A percentile compares a stretch with the other conserved stretches of the same genome.
phyloP scores from a whole-genome alignment of 2,797 vertebrate species.

The Bucorvus abyssinicus region DNA sequence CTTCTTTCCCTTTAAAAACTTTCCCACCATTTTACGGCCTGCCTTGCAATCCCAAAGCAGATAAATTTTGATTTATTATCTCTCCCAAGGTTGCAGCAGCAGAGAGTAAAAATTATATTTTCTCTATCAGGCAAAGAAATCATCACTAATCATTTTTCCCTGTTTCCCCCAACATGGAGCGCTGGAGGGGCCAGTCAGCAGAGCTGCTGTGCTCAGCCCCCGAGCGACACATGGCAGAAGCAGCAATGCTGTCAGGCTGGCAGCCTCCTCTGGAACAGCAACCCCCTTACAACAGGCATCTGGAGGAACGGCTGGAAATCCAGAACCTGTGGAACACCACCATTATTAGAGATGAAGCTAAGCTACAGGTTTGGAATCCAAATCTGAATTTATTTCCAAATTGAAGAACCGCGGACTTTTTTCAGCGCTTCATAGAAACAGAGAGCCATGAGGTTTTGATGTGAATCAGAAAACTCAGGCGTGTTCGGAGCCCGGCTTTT shows the following conservation, averaged over 20 bases:
- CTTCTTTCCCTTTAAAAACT: neutral
- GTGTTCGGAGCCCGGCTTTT: constrained; percentile 4
- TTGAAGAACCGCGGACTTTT: neutral
- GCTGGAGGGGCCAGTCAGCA: neutral
- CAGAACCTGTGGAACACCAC: constrained; percentile 10
- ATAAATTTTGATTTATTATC: neutral
- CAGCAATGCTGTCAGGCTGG: neutral
- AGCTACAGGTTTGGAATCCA: constrained; percentile 21
- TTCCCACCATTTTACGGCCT: neutral
- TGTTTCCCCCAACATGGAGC: rapidly evolving
- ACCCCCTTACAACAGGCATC: neutral
- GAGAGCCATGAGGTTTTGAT: constrained; percentile 53
- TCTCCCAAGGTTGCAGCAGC: neutral
- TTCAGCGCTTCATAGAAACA: constrained; percentile 4
- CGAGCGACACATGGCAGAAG: rapidly evolving
- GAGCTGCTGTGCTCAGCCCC: neutral
- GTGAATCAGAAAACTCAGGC: neutral
- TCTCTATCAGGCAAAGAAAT: neutral
- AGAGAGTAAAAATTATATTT: neutral
- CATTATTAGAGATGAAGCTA: neutral
- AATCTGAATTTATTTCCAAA: neutral
- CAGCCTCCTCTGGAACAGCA: neutral
- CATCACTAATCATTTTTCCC: rapidly evolving
- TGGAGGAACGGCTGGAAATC: neutral
- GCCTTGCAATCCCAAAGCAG: neutral